These are phyloP conservation scores for Peribatodes rhomboidaria DNA, from an alignment of 2,888 invertebrate species.

Conservation along the genomic window DNA sequence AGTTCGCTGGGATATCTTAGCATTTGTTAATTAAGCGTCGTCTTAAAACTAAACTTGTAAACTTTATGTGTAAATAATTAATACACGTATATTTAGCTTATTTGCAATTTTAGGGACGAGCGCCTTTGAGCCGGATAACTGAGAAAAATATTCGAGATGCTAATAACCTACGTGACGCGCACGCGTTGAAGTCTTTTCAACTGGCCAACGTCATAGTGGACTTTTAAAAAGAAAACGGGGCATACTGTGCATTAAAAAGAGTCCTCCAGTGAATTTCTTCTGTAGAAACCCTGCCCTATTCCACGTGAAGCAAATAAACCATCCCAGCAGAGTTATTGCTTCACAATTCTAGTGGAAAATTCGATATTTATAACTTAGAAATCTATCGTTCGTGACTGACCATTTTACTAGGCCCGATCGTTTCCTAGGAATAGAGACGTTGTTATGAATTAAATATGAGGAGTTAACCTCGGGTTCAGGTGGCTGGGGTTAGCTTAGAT, in stretches of 20 bases:
- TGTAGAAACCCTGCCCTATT: too few relatives aligned
- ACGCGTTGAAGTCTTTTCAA: conserved; percentile 7
- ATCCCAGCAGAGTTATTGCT: conserved; percentile 1
- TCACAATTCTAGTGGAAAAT: conserved; percentile 21
- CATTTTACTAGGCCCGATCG: conserved; percentile 27
- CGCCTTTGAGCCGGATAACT: too few relatives aligned
- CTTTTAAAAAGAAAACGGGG: too few relatives aligned
- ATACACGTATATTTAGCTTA: too few relatives aligned
- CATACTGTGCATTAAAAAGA: too few relatives aligned
- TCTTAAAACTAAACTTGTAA: too few relatives aligned
- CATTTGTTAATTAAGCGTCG: too few relatives aligned
- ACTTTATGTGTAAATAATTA: too few relatives aligned
- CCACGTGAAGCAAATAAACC: conserved; percentile 10
- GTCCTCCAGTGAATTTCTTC: too few relatives aligned
- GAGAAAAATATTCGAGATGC: too few relatives aligned
- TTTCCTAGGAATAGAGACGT: conserved; percentile 35
- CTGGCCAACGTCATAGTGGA: neutral
- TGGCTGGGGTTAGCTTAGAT: neutral
- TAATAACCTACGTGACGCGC: neutral
- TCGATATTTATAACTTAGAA: conserved; percentile 24
- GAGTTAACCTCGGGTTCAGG: conserved; percentile 9
- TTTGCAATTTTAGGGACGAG: too few relatives aligned
- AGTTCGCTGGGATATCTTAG: too few relatives aligned
- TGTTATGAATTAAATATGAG: conserved; percentile 42
- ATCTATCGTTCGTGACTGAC: conserved; percentile 12